Evolutionary conservation across 2,113 vertebrate species (phyloP).

Genomic region (Tiliqua scincoides): DNA sequence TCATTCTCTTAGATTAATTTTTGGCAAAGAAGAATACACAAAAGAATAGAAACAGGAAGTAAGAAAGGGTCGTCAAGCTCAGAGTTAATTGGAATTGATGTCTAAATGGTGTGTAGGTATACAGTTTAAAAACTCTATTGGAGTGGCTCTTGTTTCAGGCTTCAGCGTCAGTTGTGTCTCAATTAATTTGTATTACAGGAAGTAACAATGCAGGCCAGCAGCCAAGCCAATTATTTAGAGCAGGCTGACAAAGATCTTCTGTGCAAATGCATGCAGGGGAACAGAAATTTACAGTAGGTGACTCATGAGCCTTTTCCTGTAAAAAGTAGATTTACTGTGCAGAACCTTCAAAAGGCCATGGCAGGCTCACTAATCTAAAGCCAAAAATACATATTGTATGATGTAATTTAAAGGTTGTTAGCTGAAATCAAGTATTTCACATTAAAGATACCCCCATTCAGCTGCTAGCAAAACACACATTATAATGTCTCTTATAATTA

Average conservation of each 20-base stretch:
- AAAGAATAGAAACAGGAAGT: constrained; percentile 10
- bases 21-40: constrained; percentile 18
- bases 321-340: constrained; percentile 1
- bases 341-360: not conserved
- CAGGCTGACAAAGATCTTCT: constrained; percentile 10
- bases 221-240: constrained; percentile 48
- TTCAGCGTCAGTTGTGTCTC: constrained; percentile 24
- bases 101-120: constrained; percentile 15
- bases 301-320: constrained; percentile 26
- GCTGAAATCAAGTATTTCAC: not conserved
- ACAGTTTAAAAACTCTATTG: constrained; percentile 14
- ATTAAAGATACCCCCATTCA: not conserved
- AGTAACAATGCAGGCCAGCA: constrained; percentile 5
- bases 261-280: constrained; percentile 31
- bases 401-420: constrained; percentile 23
- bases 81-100: constrained; percentile 15
- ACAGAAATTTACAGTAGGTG: not conserved
- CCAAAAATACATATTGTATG: constrained; percentile 6
- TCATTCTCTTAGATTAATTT: not conserved
- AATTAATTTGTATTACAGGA: constrained; percentile 47
- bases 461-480: constrained; percentile 1
- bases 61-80: constrained; percentile 11
- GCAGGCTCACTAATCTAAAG: constrained; percentile 12
- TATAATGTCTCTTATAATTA: not conserved
- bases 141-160: constrained; percentile 13